These are phyloP conservation scores for Cataglyphis rosenhaueri DNA, from an alignment of 2,888 invertebrate genomes.

Conservation along the genomic window DNA sequence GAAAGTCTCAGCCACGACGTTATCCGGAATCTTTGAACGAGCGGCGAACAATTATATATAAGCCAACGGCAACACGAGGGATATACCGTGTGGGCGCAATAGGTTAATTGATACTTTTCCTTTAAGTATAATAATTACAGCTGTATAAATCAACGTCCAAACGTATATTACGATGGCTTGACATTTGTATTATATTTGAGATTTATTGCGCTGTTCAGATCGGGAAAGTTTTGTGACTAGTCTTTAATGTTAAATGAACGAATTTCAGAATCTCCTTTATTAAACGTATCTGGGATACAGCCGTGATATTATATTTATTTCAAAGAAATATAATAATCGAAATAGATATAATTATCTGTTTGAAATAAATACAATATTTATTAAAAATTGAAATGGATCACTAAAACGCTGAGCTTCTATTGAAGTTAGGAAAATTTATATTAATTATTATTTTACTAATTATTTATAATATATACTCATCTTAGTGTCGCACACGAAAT, in stretches of 20 bases:
- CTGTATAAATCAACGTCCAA: constrained; percentile 67
- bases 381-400: not conserved
- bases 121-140: constrained; percentile 62
- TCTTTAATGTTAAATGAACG: not conserved
- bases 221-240: not conserved
- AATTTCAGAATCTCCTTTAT: not conserved
- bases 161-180: constrained; percentile 1
- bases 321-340: not conserved
- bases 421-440: not conserved
- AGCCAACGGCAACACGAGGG: constrained; percentile 35
- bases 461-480: not conserved
- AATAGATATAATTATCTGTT: not conserved
- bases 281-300: no score
- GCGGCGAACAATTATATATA: constrained; percentile 55
- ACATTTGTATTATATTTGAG: constrained; percentile 43
- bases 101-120: constrained; percentile 65
- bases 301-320: not conserved
- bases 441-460: not conserved
- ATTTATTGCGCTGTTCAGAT: constrained; percentile 30
- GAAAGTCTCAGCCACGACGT: constrained; percentile 17
- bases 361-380: not conserved
- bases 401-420: not conserved
- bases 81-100: constrained; percentile 53
- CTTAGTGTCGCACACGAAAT: not conserved
- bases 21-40: constrained; percentile 63